phyloP scores from a whole-genome alignment of 2,888 invertebrate genomes.

The Pecten maximus region DNA sequence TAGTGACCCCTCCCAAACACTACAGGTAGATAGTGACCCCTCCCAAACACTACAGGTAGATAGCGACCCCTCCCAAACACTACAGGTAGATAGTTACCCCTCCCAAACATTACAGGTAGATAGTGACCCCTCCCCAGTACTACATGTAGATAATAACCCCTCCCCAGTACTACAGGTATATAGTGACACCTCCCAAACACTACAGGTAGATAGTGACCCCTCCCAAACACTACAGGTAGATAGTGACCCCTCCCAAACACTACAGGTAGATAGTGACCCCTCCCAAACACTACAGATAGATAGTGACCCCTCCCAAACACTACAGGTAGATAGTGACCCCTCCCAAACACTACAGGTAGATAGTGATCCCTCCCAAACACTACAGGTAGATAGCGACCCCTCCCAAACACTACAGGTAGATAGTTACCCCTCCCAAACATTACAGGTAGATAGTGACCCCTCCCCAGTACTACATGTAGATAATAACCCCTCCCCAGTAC shows the following conservation, averaged over 20 bases:
- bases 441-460: no score
- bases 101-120: neutral
- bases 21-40: no score
- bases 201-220: no score
- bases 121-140: no score
- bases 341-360: neutral
- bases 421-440: neutral
- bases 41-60: neutral
- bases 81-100: neutral
- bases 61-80: no score
- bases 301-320: no score
- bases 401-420: neutral
- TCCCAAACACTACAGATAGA: neutral
- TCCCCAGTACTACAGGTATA: neutral
- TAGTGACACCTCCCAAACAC: neutral
- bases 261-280: no score
- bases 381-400: no score
- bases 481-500: neutral
- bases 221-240: neutral
- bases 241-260: neutral
- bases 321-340: neutral
- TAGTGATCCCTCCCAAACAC: neutral
- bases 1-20: neutral
- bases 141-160: neutral
- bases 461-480: neutral